Evolutionary conservation across 2,888 invertebrate species (phyloP), one percentile per base, ranked within the genome.

Genomic region (Drosophila aldrichi): DNA sequence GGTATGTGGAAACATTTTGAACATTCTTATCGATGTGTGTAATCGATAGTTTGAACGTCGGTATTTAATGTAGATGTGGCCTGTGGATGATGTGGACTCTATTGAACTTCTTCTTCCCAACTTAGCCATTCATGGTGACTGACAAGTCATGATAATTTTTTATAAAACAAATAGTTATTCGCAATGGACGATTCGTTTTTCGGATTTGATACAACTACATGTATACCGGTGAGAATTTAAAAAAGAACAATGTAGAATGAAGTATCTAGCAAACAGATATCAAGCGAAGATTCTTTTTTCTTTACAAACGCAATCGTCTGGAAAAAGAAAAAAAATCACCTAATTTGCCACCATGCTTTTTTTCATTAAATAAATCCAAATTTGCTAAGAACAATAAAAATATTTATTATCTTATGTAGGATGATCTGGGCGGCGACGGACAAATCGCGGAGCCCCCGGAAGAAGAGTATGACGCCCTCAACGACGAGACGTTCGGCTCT

Each of bases 401-500:
- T 55, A 48, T 20, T 14, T 8, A 32, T 12, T 52, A 20, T 29
- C 48, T 10, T 3, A 38, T 86, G 79, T 75, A 92, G 87, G 92
- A 92, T 54, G 91, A 92, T 83, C 91, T 92, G 83, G 92, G 88
- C 58, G 89, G 88, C 56, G 91, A 91, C 58, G 90, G 91, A 43
- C 95, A 95, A 64, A 95, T 96, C 80, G 95, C 95, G 88, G 95
- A 92, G 71, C 95, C 94, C 48, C 95, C 95, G 5, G 96, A 96
- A 88, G 97, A 97, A 75, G 97, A 97, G 90, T 97, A 97, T 93
- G 97, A 98, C 94, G 97, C 97, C 1, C 95, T 97, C 76, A 98
- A 98, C 87, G 97, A 98, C 93, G 98, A 98, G 93, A 98, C 98
- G 0, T 98, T 98, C 92, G 98, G 98, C 32, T 95, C 95, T 58